Evolutionary conservation across 2,888 invertebrate species (phyloP).

Genomic region (Linyphia triangularis): DNA sequence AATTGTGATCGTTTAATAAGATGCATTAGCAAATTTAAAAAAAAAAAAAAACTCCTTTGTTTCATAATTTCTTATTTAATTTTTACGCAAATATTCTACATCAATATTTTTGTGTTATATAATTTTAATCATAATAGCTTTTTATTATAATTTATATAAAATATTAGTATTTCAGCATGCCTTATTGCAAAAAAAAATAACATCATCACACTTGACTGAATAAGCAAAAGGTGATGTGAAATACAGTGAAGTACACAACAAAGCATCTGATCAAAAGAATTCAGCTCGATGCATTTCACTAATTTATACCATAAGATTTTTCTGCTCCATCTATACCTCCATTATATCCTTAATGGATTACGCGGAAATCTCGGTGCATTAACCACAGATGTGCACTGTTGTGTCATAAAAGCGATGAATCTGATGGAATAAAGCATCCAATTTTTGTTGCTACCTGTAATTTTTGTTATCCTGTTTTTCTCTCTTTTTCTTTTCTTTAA

Average conservation of each 20-base stretch:
- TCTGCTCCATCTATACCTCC: background rate
- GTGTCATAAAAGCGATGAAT: slow-evolving; percentile 37
- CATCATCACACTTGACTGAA: background rate
- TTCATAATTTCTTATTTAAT: too few species aligned
- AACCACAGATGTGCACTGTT: slow-evolving; percentile 40
- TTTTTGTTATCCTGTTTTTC: slow-evolving; percentile 4
- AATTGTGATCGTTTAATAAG: too few species aligned
- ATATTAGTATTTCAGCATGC: too few species aligned
- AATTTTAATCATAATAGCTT: too few species aligned
- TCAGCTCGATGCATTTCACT: slow-evolving; percentile 4
- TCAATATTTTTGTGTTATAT: too few species aligned
- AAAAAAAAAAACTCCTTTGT: too few species aligned
- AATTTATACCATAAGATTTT: slow-evolving; percentile 6
- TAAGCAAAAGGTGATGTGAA: background rate
- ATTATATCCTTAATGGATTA: slow-evolving; percentile 45
- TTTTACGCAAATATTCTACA: too few species aligned
- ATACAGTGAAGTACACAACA: background rate
- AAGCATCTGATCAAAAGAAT: background rate
- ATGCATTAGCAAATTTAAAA: too few species aligned
- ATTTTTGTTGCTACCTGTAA: background rate
- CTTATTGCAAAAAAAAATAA: background rate
- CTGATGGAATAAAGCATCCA: slow-evolving; percentile 23
- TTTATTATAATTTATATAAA: too few species aligned
- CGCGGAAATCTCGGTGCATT: slow-evolving; percentile 40
- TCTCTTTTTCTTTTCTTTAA: background rate